Evolutionary conservation across 1,140 invertebrate genomes (phyloP).

Genomic region (Drosophila obscura): DNA sequence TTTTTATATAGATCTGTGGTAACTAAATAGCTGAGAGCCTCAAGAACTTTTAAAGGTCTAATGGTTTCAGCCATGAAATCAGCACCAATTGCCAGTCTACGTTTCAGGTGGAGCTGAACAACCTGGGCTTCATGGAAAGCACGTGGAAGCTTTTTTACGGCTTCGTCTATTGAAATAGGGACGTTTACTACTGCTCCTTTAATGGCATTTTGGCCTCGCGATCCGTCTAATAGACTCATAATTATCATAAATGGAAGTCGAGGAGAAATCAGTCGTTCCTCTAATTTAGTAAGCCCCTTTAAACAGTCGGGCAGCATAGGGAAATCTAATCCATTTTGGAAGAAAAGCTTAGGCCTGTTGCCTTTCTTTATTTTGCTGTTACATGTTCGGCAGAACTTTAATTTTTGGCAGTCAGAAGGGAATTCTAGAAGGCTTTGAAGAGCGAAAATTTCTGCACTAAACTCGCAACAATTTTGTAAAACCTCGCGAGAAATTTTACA

Average conservation of each 20-base stretch:
- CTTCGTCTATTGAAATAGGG: too few species aligned
- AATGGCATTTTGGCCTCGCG: not conserved
- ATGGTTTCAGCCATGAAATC: constrained; percentile 2
- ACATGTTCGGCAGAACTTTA: not conserved
- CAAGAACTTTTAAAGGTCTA: not conserved
- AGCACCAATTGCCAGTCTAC: too few species aligned
- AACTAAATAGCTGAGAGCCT: not conserved
- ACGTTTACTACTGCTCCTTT: too few species aligned
- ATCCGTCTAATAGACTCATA: not conserved
- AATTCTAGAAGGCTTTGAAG: too few species aligned
- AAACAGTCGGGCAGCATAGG: not conserved
- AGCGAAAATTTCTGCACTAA: too few species aligned
- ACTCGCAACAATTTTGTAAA: too few species aligned
- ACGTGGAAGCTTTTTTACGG: too few species aligned
- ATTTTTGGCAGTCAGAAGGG: not conserved
- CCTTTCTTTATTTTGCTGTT: too few species aligned
- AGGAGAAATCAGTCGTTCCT: constrained; percentile 4
- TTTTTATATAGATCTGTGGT: not conserved
- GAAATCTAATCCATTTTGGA: not conserved
- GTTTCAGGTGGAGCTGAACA: too few species aligned
- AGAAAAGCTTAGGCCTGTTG: not conserved
- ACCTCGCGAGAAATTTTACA: too few species aligned
- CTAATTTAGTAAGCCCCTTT: not conserved
- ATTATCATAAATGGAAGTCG: not conserved
- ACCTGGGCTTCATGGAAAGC: too few species aligned